Conservation (phyloP, 2,113 vertebrate genomes). For the Peucedramus taeniatus region DNA sequence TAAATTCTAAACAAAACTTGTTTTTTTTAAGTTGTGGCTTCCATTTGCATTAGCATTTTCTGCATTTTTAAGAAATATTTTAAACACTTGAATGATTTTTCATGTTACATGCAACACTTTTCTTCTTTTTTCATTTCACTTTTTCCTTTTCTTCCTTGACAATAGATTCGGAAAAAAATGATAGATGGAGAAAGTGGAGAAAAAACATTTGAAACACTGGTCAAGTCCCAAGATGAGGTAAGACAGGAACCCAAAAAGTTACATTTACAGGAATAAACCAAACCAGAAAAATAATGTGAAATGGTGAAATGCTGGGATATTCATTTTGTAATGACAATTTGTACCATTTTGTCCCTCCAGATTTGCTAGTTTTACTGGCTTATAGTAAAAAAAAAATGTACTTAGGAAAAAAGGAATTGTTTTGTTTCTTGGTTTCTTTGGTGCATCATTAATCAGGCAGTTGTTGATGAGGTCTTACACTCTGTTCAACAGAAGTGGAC, state of each 20-base stretch:
- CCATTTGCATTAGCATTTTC: not conserved
- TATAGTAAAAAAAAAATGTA: not conserved
- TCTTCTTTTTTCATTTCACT: not conserved
- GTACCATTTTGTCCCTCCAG: not conserved
- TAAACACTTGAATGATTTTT: not conserved
- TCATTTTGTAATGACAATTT: not conserved
- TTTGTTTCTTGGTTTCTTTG: conserved; percentile 23
- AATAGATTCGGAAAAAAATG: conserved; percentile 94
- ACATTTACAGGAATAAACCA: not conserved
- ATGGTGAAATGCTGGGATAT: not conserved
- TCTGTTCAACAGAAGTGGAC: conserved; percentile 12
- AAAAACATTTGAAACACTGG: conserved; percentile 89
- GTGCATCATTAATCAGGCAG: conserved; percentile 22
- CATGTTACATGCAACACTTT: not conserved
- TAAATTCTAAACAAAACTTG: not conserved
- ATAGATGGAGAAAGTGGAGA: conserved; percentile 93
- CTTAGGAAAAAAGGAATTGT: not conserved
- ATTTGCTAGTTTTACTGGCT: not conserved
- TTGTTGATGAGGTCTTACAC: conserved; percentile 32
- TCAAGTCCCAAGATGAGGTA: conserved; percentile 98
- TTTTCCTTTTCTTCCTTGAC: not conserved
- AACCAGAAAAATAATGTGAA: not conserved
- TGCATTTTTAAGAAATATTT: not conserved
- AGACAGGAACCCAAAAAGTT: conserved; percentile 15
- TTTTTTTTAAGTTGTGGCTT: not conserved